Conservation (phyloP, 37 sponge, comb jelly and placozoan species). For the Amphimedon queenslandica region DNA sequence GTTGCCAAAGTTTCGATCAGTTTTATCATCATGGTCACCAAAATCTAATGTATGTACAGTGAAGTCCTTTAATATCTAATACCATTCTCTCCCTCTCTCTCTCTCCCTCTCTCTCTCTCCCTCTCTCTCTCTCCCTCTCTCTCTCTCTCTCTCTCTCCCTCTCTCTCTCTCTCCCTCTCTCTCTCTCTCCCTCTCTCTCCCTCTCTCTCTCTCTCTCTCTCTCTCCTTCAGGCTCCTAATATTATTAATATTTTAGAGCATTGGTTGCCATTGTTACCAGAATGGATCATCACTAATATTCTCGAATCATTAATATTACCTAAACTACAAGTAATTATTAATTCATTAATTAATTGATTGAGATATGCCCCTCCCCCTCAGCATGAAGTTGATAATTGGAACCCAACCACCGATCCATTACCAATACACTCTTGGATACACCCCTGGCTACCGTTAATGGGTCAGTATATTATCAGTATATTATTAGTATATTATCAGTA, state of each 20-base stretch:
- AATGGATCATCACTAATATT: conserved; percentile 82
- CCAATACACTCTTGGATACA: conserved; percentile 97
- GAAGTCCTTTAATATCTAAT: no score
- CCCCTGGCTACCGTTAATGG: conserved; percentile 93
- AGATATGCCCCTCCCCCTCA: conserved; percentile 10
- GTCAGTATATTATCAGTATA: conserved; percentile 25
- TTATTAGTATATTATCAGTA: neutral
- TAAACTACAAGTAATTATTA: conserved; percentile 41
- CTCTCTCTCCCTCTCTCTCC: conserved; percentile 13
- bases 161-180: conserved; percentile 20
- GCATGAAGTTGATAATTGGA: conserved; percentile 83
- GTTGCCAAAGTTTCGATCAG: conserved; percentile 81
- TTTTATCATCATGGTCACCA: conserved; percentile 37
- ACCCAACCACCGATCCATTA: conserved; percentile 87
- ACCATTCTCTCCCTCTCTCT: no score
- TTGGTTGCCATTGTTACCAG: conserved; percentile 76
- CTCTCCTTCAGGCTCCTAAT: no score
- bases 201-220: conserved; percentile 19
- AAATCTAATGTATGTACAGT: neutral
- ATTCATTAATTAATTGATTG: neutral
- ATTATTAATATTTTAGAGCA: no score
- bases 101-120: conserved; percentile 8
- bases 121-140: conserved; percentile 22
- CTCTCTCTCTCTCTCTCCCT: conserved; percentile 22
- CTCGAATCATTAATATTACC: conserved; percentile 77